These are phyloP conservation scores for Craseonycteris thonglongyai DNA, from an alignment of 2,113 vertebrate genomes.

Conservation along the genomic window DNA sequence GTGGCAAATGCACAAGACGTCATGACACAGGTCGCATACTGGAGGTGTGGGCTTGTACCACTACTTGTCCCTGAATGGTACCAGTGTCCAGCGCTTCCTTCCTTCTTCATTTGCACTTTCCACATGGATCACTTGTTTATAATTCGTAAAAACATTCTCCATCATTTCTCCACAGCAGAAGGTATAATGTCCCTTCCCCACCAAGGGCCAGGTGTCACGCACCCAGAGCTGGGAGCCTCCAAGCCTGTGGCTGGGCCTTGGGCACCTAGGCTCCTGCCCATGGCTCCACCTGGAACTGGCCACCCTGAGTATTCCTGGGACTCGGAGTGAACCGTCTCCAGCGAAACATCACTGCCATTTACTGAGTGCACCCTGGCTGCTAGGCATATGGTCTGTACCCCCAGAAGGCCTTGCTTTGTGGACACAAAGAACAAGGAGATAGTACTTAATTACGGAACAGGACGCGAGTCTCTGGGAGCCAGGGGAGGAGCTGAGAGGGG, in stretches of 20 bases:
- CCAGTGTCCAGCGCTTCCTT: rapidly evolving
- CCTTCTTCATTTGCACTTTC: not conserved
- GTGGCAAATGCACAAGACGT: not conserved
- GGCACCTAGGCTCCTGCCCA: not conserved
- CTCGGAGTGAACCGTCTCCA: not conserved
- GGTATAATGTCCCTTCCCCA: not conserved
- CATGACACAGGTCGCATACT: rapidly evolving
- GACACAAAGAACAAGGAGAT: not conserved
- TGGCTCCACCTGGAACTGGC: not conserved
- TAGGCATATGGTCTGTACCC: not conserved
- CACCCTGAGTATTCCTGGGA: not conserved
- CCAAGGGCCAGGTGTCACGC: not conserved
- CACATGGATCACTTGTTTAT: not conserved
- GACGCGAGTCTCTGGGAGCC: not conserved
- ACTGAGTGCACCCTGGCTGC: no score
- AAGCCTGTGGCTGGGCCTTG: not conserved
- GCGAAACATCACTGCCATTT: not conserved
- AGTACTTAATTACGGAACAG: not conserved
- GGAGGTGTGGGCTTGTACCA: rapidly evolving
- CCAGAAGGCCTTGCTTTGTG: not conserved
- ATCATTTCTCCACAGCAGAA: not conserved
- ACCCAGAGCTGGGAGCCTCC: not conserved
- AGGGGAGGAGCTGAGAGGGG: not conserved
- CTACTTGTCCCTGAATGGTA: rapidly evolving
- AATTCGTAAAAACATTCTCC: not conserved